A percentile compares a stretch with the other conserved stretches of the same genome.
Conservation (phyloP, 2,797 vertebrate genomes). For the Malacoraja senta region DNA sequence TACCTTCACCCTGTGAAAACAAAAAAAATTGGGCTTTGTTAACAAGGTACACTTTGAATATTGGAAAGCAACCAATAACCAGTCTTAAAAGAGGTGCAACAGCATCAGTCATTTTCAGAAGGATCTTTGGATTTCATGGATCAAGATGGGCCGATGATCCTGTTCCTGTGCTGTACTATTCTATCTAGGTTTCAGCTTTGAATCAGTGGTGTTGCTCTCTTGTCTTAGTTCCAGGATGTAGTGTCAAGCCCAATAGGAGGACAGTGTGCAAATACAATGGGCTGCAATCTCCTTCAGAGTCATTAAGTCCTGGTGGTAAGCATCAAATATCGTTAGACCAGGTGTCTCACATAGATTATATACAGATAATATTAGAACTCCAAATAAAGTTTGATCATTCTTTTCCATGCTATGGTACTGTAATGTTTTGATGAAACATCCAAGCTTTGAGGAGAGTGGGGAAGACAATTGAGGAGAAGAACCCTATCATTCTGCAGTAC, state of each 20-base stretch:
- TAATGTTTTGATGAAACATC: too few relatives aligned
- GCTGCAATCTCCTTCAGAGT: too few relatives aligned
- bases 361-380: background rate
- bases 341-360: background rate
- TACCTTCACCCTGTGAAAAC: constrained; percentile 79
- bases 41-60: background rate
- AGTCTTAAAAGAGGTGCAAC: background rate
- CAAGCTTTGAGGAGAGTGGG: too few relatives aligned
- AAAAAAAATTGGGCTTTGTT: background rate
- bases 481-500: background rate
- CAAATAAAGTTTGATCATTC: background rate
- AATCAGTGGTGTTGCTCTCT: background rate
- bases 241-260: background rate
- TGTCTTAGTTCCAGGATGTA: background rate
- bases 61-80: background rate
- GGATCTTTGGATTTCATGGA: too few relatives aligned
- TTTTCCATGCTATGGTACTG: background rate
- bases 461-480: background rate
- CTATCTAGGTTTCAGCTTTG: too few relatives aligned
- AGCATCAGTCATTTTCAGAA: background rate
- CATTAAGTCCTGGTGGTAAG: background rate
- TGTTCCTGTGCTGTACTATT: too few relatives aligned
- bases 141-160: background rate
- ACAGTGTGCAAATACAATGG: background rate
- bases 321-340: background rate